Base-by-base conservation (phyloP, 2,113 vertebrate species). In the Nycticorax nycticorax region DNA sequence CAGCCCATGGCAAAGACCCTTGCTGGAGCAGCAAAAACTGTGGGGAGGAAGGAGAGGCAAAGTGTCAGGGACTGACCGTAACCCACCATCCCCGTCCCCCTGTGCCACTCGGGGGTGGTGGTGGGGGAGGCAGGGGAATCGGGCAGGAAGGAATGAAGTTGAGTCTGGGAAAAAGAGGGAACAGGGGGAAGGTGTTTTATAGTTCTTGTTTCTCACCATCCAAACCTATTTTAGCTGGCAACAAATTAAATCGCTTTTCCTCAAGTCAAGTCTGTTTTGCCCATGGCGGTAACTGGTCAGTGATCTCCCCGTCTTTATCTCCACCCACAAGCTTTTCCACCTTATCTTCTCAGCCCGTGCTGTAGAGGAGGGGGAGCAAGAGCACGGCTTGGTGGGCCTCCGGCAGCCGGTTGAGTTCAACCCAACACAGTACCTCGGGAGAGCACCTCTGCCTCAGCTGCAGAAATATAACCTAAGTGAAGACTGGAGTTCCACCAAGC, bases 21-120 rank as follows among this genome's bases (percentile, higher is more conserved):
- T 5, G 6, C 26, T 21, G 26, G 18, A 43, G 14, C 20, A 62
- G n/a, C 22, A n/a, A 85, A n/a, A 85, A 41, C 30, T 32, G 14
- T 24, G 62, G 75, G 43, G 20, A 68, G 12, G 4, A 86, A 74
- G 39, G 20, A 55, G 13, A 11, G 19, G 30, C 47, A 1, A 57
- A 63, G 27, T n/a, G 35, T 48, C 64, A 28, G 3, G 27, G 23
- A 30, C 56, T 33, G 84, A 21, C 23, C 18, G 12, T 33, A 76
- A 43, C 11, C n/a, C 13, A 6, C 19, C 12, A 20, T 8, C 32
- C 6, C 4, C 2, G 3, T 20, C 27, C 12, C 15, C 12, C 16
- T 17, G 21, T 0, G 1, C 47, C 3, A 2, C 33, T n/a, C 2
- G 0, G 39, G 10, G 6, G 19, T 0, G 2, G 15, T 4, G 17